These are phyloP conservation scores for Antheraea pernyi DNA, from an alignment of 1,140 invertebrate genomes.

Conservation along the genomic window DNA sequence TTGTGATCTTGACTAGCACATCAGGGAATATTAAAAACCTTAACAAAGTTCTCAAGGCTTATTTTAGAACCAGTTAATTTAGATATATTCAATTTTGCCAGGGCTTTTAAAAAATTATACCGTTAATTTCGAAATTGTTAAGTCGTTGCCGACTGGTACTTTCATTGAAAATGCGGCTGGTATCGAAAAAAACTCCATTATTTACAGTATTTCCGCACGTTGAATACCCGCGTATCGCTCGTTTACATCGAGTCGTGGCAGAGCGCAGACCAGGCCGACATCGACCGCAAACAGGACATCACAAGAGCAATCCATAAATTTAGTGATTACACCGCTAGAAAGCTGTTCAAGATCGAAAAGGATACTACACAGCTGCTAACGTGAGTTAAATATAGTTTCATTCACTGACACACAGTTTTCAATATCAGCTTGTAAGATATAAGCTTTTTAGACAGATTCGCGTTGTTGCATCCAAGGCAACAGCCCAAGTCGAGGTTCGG, in stretches of 20 bases:
- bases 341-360: conserved; percentile 89
- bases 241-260: conserved; percentile 98
- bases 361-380: conserved; percentile 96
- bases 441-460: too few species aligned
- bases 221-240: conserved; percentile 95
- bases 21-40: not conserved
- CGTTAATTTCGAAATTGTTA: too few species aligned
- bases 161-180: too few species aligned
- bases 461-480: too few species aligned
- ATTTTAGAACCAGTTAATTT: too few species aligned
- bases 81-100: too few species aligned
- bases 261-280: conserved; percentile 89
- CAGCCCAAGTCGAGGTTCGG: too few species aligned
- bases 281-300: conserved; percentile 91
- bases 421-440: too few species aligned
- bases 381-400: conserved; percentile 80
- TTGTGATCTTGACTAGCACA: not conserved
- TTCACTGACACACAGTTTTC: too few species aligned
- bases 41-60: too few species aligned
- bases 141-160: too few species aligned
- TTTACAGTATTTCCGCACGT: conserved; percentile 92
- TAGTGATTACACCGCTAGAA: conserved; percentile 92
- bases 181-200: not conserved
- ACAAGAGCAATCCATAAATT: conserved; percentile 92
- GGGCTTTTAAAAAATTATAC: too few species aligned